Conservation (phyloP, 2,113 vertebrate species). For the Spea bombifrons region DNA sequence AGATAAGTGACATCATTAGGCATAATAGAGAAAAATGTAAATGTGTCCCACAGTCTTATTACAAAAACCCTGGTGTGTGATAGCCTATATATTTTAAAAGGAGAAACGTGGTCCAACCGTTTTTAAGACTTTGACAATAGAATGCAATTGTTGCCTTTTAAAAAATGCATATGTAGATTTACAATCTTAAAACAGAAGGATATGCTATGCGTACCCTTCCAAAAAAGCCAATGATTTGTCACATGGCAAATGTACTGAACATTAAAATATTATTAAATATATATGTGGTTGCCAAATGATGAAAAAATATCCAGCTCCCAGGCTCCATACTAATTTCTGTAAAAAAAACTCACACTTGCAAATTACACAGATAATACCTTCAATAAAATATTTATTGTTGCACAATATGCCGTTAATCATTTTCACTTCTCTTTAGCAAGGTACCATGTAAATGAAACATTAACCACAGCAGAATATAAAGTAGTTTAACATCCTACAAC, state of each 20-base stretch:
- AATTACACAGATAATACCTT: slow-evolving; percentile 59
- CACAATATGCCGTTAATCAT: slow-evolving; percentile 58
- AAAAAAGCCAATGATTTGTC: slow-evolving; percentile 54
- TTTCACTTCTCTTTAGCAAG: slow-evolving; percentile 60
- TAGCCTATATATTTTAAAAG: slow-evolving; percentile 28
- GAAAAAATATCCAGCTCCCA: slow-evolving; percentile 50
- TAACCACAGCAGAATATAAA: slow-evolving; percentile 62
- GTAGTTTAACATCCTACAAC: slow-evolving; percentile 51
- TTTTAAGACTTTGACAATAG: slow-evolving; percentile 18
- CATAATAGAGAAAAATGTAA: slow-evolving; percentile 57
- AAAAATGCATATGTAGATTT: slow-evolving; percentile 40
- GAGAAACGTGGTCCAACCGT: slow-evolving; percentile 25
- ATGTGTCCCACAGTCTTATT: slow-evolving; percentile 50
- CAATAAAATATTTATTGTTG: slow-evolving; percentile 66
- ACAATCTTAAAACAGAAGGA: slow-evolving; percentile 27
- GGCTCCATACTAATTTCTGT: slow-evolving; percentile 52
- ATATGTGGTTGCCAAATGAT: slow-evolving; percentile 51
- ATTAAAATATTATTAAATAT: slow-evolving; percentile 59
- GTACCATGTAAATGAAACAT: slow-evolving; percentile 66
- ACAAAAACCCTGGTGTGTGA: slow-evolving; percentile 24
- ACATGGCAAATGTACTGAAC: slow-evolving; percentile 43
- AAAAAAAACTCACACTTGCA: slow-evolving; percentile 58
- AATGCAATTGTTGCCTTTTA: slow-evolving; percentile 30
- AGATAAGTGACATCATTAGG: slow-evolving; percentile 58
- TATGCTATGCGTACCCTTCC: slow-evolving; percentile 9